These are phyloP conservation scores for Vanessa atalanta DNA, from an alignment of 1,140 invertebrate species.

Conservation along the genomic window DNA sequence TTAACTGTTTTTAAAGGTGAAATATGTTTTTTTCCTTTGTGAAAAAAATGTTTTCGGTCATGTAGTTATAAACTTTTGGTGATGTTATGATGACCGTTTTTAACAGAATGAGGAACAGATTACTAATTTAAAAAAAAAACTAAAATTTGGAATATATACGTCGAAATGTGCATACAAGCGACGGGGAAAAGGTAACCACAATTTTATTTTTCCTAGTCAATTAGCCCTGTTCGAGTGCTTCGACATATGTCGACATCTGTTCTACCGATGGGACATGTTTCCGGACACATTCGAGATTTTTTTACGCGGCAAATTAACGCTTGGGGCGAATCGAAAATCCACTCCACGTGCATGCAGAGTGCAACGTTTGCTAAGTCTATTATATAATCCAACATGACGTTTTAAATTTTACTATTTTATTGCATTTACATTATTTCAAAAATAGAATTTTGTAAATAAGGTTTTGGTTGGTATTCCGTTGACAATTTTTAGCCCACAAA, in stretches of 20 bases:
- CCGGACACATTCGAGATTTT: slow-evolving; percentile 66
- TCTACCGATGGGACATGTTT: slow-evolving; percentile 69
- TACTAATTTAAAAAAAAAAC: too few species aligned
- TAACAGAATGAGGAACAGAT: too few species aligned
- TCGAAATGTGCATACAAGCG: not conserved
- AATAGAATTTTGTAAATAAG: not conserved
- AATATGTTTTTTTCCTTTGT: too few species aligned
- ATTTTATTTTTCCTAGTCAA: slow-evolving; percentile 73
- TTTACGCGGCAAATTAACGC: slow-evolving; percentile 74
- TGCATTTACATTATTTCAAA: not conserved
- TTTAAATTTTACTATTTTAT: not conserved
- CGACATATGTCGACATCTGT: slow-evolving; percentile 77
- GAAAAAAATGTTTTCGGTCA: too few species aligned
- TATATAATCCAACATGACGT: slow-evolving; percentile 6
- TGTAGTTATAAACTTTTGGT: too few species aligned
- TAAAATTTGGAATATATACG: not conserved
- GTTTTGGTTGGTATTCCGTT: too few species aligned
- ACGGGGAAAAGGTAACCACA: slow-evolving; percentile 21
- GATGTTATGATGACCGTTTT: too few species aligned
- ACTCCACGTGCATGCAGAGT: slow-evolving; percentile 55
- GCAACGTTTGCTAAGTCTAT: slow-evolving; percentile 21
- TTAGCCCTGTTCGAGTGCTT: slow-evolving; percentile 55
- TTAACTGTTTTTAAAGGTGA: too few species aligned
- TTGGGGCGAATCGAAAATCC: slow-evolving; percentile 59
- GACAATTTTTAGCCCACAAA: too few species aligned